These are phyloP conservation scores for Ophioninae sp. DNA, from an alignment of 2,888 invertebrate genomes.

Conservation along the genomic window DNA sequence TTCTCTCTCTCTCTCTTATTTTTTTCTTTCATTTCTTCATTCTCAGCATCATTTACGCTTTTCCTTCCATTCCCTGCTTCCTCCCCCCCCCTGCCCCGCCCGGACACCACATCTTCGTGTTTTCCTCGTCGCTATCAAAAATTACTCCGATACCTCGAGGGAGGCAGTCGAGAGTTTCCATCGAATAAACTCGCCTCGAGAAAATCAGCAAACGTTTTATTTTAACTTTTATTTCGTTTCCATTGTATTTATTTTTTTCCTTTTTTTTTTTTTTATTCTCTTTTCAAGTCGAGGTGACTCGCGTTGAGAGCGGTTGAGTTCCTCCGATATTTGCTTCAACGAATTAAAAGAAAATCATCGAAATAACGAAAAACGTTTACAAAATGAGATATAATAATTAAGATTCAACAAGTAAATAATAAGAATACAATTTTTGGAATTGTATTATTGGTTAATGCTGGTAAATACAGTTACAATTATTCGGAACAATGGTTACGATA, in stretches of 20 bases:
- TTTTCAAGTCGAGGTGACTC: slow-evolving; percentile 12
- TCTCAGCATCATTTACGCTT: slow-evolving; percentile 28
- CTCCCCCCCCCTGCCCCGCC: neutral
- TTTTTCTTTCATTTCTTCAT: neutral
- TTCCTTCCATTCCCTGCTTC: slow-evolving; percentile 12
- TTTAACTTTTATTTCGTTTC: slow-evolving; percentile 31
- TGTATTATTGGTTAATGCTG: no score
- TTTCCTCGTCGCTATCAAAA: slow-evolving; percentile 38
- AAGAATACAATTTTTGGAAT: no score
- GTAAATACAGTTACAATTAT: no score
- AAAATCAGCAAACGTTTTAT: slow-evolving; percentile 46
- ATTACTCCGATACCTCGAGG: slow-evolving; percentile 48
- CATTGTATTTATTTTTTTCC: neutral
- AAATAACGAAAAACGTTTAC: no score
- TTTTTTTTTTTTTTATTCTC: slow-evolving; percentile 8
- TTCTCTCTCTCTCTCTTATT: slow-evolving; percentile 30
- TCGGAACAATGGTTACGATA: no score
- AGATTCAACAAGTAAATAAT: no score
- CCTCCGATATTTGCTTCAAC: slow-evolving; percentile 2
- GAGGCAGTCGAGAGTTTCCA: slow-evolving; percentile 46
- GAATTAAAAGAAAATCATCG: no score
- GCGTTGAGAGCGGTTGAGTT: neutral
- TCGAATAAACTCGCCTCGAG: slow-evolving; percentile 42
- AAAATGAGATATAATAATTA: no score
- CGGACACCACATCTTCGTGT: neutral